Percentiles rank a stretch among this genome's conserved stretches.
These are phyloP conservation scores for Tichodroma muraria DNA, from an alignment of 2,113 vertebrate species.

Conservation along the genomic window DNA sequence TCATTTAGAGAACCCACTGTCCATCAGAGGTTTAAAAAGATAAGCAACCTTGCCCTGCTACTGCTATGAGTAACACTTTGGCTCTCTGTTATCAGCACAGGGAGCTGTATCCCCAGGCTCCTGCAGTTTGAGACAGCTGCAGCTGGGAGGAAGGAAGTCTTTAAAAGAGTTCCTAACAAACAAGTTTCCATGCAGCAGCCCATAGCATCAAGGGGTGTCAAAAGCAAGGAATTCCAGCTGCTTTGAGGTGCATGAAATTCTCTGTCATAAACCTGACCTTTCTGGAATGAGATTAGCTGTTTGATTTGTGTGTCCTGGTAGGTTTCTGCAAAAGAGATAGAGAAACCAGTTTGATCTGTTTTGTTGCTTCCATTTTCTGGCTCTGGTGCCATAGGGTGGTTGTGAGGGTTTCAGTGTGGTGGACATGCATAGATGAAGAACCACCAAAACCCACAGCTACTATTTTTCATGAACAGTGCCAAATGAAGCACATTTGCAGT, in stretches of 20 bases:
- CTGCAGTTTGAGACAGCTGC: background rate
- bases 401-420: background rate
- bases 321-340: background rate
- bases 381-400: background rate
- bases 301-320: background rate
- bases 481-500: background rate
- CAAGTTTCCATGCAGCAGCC: background rate
- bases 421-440: background rate
- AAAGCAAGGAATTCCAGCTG: background rate
- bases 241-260: background rate
- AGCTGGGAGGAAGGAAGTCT: background rate
- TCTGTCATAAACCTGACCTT: background rate
- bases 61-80: background rate
- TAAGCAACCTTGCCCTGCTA: background rate
- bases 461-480: background rate
- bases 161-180: background rate
- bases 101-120: background rate
- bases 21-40: background rate
- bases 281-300: background rate
- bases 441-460: background rate
- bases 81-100: background rate
- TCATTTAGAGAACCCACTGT: background rate
- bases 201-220: background rate
- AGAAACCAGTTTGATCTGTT: background rate
- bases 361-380: background rate